Percentiles rank a stretch among this genome's conserved stretches.
phyloP scores from a whole-genome alignment of 1,140 invertebrate species.

The Microvelia longipes region DNA sequence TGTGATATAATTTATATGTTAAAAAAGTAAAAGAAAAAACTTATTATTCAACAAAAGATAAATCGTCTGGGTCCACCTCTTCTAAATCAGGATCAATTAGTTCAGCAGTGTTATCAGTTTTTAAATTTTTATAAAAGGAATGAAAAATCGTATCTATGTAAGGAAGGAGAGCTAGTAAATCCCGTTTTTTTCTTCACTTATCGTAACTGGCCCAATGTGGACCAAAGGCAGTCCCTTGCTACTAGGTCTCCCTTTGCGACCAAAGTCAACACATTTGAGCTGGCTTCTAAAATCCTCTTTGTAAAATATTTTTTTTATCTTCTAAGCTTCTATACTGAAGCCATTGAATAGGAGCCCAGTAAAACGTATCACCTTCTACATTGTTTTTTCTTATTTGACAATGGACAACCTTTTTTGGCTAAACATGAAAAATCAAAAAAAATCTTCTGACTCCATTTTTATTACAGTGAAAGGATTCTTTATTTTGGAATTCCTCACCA shows the following conservation, averaged over 20 bases:
- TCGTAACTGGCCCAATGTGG: background rate
- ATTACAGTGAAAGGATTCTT: background rate
- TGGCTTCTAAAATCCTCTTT: background rate
- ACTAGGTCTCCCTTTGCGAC: background rate
- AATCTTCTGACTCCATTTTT: background rate
- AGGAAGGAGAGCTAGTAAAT: background rate
- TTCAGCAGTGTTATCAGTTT: background rate
- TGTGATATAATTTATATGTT: no score
- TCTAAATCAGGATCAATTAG: background rate
- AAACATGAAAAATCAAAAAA: background rate
- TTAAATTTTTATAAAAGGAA: background rate
- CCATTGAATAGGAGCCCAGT: background rate
- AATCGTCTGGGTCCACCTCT: no score
- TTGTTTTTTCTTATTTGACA: background rate
- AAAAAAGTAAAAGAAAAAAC: no score
- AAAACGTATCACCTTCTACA: background rate
- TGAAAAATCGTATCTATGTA: background rate
- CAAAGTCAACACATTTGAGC: background rate
- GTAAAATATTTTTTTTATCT: background rate
- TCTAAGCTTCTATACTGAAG: background rate
- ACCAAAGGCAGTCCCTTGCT: background rate
- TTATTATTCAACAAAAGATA: no score
- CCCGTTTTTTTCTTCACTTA: background rate
- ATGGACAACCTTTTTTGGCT: background rate
- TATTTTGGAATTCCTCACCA: background rate